Percentiles rank a stretch among this genome's conserved stretches.
Conservation (phyloP, 2,113 vertebrate species). For the Ophiodon elongatus region DNA sequence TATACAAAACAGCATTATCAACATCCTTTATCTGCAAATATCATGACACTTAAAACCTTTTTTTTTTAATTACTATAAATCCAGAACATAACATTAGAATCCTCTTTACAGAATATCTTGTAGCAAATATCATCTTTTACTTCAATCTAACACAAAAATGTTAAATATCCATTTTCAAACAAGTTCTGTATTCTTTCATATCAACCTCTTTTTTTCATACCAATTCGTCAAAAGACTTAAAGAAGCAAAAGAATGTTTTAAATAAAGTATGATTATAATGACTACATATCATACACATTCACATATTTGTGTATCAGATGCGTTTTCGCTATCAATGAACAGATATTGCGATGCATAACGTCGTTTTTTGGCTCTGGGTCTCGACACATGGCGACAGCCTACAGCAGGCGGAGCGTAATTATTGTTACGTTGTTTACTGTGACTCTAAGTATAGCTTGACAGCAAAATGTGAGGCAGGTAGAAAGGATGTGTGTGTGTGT, state of each 20-base stretch:
- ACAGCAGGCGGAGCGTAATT: slow-evolving; percentile 8
- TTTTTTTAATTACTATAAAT: not conserved
- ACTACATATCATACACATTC: not conserved
- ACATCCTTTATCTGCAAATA: not conserved
- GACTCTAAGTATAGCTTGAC: slow-evolving; percentile 32
- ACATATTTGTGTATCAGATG: not conserved
- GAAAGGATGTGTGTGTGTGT: not conserved
- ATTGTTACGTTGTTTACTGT: slow-evolving; percentile 35
- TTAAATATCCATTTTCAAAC: not conserved
- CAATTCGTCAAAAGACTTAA: not conserved
- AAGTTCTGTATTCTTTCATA: not conserved
- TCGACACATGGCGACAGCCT: not conserved
- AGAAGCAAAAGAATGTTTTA: not conserved
- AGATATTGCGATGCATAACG: not conserved
- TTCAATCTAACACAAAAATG: not conserved
- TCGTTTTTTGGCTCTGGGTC: slow-evolving; percentile 1
- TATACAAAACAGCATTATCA: not conserved
- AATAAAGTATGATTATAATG: not conserved
- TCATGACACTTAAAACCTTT: not conserved
- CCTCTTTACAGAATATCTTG: not conserved
- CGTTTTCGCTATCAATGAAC: not conserved
- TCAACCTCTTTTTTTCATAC: not conserved
- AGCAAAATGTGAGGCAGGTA: slow-evolving; percentile 20
- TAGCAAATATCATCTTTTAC: not conserved
- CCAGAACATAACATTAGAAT: not conserved